phyloP scores from a whole-genome alignment of 2,113 vertebrate genomes.

The Pyrgilauda ruficollis region DNA sequence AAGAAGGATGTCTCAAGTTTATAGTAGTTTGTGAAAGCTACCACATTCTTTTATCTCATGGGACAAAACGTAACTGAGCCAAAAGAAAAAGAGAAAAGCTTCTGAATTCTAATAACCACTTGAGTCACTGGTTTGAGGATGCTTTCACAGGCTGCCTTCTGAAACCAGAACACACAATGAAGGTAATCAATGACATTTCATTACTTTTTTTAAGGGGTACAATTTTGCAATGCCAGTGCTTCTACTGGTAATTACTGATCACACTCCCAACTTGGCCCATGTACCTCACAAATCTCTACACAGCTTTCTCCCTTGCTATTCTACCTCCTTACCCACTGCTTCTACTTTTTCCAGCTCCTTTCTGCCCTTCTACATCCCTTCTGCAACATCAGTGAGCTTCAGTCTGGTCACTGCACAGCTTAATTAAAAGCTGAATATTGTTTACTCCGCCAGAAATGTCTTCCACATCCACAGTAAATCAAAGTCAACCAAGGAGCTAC shows the following conservation, averaged over 20 bases:
- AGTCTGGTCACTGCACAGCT: neutral
- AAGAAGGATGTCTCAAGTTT: neutral
- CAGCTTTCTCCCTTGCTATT: neutral
- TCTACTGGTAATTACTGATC: neutral
- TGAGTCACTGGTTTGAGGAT: neutral
- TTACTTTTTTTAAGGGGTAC: neutral
- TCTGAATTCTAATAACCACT: neutral
- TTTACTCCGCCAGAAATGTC: neutral
- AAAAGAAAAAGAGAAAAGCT: neutral
- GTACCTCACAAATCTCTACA: neutral
- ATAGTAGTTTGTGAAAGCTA: neutral
- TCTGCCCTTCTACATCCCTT: neutral
- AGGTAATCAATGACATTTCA: neutral
- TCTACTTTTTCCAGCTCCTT: neutral
- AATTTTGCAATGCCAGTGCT: neutral
- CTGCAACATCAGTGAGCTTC: neutral
- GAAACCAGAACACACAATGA: neutral
- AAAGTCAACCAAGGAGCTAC: neutral
- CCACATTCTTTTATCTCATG: neutral
- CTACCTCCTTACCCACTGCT: neutral
- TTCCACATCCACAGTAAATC: neutral
- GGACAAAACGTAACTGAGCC: neutral
- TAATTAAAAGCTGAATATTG: neutral
- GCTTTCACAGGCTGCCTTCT: neutral
- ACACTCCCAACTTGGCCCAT: neutral